Conservation (phyloP, 2,888 invertebrate species). For the Phytoseiulus persimilis region DNA sequence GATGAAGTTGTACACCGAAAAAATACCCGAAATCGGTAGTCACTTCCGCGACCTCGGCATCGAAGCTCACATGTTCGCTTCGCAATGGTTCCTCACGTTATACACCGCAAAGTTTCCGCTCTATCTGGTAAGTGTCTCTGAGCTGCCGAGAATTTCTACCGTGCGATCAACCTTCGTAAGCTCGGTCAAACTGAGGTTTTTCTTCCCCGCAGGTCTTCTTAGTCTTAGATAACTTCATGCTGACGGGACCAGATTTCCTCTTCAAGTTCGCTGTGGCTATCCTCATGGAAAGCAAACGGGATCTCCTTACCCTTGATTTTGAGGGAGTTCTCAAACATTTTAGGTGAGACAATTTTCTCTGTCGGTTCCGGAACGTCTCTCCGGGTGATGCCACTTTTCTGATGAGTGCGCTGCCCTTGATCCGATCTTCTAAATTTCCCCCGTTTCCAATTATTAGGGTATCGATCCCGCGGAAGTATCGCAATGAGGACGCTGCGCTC, state of each 20-base stretch:
- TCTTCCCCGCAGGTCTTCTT: slow-evolving; percentile 69
- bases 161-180: no score
- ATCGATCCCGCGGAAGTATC: slow-evolving; percentile 87
- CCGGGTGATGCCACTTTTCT: no score
- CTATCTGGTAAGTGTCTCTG: slow-evolving; percentile 43
- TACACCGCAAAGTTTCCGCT: slow-evolving; percentile 98
- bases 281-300: slow-evolving; percentile 74
- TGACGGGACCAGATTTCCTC: slow-evolving; percentile 80
- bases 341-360: slow-evolving; percentile 42
- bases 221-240: slow-evolving; percentile 87
- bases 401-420: no score
- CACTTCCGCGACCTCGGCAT: slow-evolving; percentile 64
- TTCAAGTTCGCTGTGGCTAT: slow-evolving; percentile 93
- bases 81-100: slow-evolving; percentile 98
- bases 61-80: slow-evolving; percentile 96
- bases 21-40: slow-evolving; percentile 52
- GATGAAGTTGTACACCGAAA: slow-evolving; percentile 48
- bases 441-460: slow-evolving; percentile 59
- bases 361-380: no score
- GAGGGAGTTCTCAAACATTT: slow-evolving; percentile 97
- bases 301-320: slow-evolving; percentile 83
- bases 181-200: neutral
- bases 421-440: no score
- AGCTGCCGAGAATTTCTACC: no score
- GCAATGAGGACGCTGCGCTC: slow-evolving; percentile 77